Evolutionary conservation across 1,140 invertebrate genomes (phyloP).

Genomic region (Carposina sasakii): DNA sequence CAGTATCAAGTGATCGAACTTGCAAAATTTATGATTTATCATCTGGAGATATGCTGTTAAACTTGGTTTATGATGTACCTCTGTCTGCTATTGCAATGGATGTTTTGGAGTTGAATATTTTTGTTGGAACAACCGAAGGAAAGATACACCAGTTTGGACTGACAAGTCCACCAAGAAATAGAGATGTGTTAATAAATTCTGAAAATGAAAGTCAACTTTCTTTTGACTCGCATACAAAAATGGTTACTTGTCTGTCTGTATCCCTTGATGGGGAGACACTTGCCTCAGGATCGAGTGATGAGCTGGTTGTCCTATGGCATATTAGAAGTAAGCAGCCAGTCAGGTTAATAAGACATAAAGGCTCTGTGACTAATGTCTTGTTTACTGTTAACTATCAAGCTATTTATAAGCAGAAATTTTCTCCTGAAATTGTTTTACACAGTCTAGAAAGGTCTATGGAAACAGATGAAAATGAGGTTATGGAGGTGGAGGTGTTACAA

Average conservation of each 20-base stretch:
- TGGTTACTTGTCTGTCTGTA: conserved; percentile 80
- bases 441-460: conserved; percentile 53
- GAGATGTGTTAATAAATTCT: conserved; percentile 77
- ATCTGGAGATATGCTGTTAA: conserved; percentile 79
- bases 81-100: conserved; percentile 82
- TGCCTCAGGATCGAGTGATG: conserved; percentile 83
- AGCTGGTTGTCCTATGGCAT: conserved; percentile 85
- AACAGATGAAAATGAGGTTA: conserved; percentile 42
- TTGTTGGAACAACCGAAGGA: conserved; percentile 82
- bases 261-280: conserved; percentile 80
- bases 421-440: conserved; percentile 46
- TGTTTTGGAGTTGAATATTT: conserved; percentile 79
- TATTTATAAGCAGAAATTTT: conserved; percentile 56
- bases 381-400: conserved; percentile 60
- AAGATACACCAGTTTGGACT: conserved; percentile 80
- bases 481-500: conserved; percentile 47
- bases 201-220: conserved; percentile 53
- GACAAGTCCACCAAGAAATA: conserved; percentile 76
- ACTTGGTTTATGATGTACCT: conserved; percentile 81
- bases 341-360: conserved; percentile 80
- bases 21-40: conserved; percentile 86
- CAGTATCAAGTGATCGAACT: conserved; percentile 86
- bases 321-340: conserved; percentile 81
- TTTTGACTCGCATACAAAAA: conserved; percentile 78
- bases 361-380: conserved; percentile 80